Evolutionary conservation across 2,888 invertebrate genomes (phyloP).

Genomic region (Tromatobia lineatoria): DNA sequence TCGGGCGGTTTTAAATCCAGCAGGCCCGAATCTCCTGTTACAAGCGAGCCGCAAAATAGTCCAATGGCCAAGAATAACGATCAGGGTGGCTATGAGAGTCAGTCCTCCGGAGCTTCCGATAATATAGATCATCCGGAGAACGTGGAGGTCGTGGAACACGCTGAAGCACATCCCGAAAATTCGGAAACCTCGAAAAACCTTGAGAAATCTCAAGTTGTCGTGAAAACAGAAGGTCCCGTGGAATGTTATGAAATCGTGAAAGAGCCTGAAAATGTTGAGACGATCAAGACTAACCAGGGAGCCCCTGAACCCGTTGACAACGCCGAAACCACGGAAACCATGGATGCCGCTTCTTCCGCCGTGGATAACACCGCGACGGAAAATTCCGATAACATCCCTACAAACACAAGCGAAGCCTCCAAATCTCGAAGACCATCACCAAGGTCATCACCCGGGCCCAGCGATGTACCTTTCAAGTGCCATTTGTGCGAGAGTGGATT

Average conservation of each 20-base stretch:
- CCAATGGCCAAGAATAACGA: slow-evolving; percentile 79
- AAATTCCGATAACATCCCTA: slow-evolving; percentile 31
- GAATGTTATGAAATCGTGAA: slow-evolving; percentile 75
- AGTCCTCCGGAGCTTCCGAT: slow-evolving; percentile 80
- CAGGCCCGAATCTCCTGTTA: slow-evolving; percentile 65
- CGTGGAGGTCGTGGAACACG: slow-evolving; percentile 85
- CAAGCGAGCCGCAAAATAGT: slow-evolving; percentile 74
- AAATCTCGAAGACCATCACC: slow-evolving; percentile 80
- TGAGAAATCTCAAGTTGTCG: slow-evolving; percentile 50
- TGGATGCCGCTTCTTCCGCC: slow-evolving; percentile 72
- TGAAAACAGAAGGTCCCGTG: slow-evolving; percentile 76
- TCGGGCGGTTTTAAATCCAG: slow-evolving; percentile 78
- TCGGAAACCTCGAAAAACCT: slow-evolving; percentile 16
- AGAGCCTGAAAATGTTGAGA: neutral
- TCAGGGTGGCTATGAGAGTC: slow-evolving; percentile 83
- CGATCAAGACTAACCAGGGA: neutral
- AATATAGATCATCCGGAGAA: slow-evolving; percentile 68
- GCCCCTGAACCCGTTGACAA: slow-evolving; percentile 57
- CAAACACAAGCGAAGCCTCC: slow-evolving; percentile 70
- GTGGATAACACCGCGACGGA: slow-evolving; percentile 15
- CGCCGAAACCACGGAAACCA: slow-evolving; percentile 77
- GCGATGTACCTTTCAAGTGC: slow-evolving; percentile 95
- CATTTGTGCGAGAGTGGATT: slow-evolving; percentile 97
- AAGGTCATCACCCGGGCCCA: slow-evolving; percentile 83
- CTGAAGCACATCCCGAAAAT: slow-evolving; percentile 71